Evolutionary conservation across 2,797 vertebrate genomes (phyloP), one percentile per base, ranked within the genome.

Genomic region (Enteromius argenteus): DNA sequence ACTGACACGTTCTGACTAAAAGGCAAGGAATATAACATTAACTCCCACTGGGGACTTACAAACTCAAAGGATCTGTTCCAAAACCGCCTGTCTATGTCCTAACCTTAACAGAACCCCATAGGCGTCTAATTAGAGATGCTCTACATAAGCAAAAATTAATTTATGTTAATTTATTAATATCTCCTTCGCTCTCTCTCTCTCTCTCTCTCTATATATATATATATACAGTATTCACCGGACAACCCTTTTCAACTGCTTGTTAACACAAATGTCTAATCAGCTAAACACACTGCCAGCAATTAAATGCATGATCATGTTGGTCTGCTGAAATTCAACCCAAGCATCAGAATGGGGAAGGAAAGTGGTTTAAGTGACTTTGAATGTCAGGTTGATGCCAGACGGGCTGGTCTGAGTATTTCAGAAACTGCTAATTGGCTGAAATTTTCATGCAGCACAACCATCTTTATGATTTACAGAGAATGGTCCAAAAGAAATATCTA

Each of bases 41-140:
- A 35, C 3, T 21, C 15, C 27, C 44, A 32, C 3, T 32, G 71
- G 71, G 71, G 71, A 51, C 27, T 51, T 19, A 73, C 71, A 64
- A 64, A 64, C 62, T 64, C 27, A 17, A 14, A 64, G 30, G 30
- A 6, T 32, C 30, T 32, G 30, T 64, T 64, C 30, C 62, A 64
- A 64, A 64, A 32, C 15, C 0, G 62, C 30, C 62, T 32, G 62
- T 17, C 27, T 62, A 62, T 3, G 13, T 62, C 60, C 60, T 62
- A 62, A 62, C 27, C 62, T 64, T 64, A 64, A 64, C 62, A 32
- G 62, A 64, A 32, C 23, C 62, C 62, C 62, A 64, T 32, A 32
- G 15, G 3, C 15, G 0, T 64, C 6, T 32, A 64, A 32, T 64
- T 64, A 32, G 27, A 64, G 60, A 17, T 30, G 27, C 14, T 30